phyloP scores from a whole-genome alignment of 2,888 invertebrate genomes.

The Deroplatys truncata region DNA sequence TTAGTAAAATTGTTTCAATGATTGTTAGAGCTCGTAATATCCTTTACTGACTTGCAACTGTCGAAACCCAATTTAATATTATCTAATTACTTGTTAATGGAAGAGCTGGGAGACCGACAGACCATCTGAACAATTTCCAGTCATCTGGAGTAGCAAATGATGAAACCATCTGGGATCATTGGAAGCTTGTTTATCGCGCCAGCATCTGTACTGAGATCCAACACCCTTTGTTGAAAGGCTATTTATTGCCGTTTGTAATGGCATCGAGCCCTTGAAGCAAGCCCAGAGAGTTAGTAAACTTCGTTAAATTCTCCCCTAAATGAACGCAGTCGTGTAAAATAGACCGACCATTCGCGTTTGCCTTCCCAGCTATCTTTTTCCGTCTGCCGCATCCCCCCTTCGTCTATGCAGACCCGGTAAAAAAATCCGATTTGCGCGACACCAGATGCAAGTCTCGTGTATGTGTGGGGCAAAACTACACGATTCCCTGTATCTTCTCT shows the following conservation, averaged over 20 bases:
- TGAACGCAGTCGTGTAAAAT: neutral
- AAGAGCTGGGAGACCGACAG: neutral
- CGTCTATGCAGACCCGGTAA: neutral
- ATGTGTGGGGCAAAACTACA: neutral
- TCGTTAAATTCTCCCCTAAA: neutral
- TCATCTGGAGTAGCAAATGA: neutral
- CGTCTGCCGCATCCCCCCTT: neutral
- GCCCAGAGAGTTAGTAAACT: neutral
- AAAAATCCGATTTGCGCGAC: slow-evolving; percentile 1
- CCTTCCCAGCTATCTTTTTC: neutral
- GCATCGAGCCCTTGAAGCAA: neutral
- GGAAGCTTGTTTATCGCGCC: neutral
- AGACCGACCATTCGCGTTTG: neutral
- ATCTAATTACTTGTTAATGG: neutral
- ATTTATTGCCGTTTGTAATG: neutral
- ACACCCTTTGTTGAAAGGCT: neutral
- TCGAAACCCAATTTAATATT: neutral
- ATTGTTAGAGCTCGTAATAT: neutral
- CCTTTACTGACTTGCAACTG: neutral
- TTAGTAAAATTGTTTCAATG: neutral
- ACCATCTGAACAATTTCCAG: neutral
- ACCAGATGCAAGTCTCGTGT: slow-evolving; percentile 4
- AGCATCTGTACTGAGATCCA: neutral
- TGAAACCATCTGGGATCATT: neutral
- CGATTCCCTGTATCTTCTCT: neutral